Base-by-base conservation (phyloP, 2,113 vertebrate genomes). In the Cephalopholis sonnerati region DNA sequence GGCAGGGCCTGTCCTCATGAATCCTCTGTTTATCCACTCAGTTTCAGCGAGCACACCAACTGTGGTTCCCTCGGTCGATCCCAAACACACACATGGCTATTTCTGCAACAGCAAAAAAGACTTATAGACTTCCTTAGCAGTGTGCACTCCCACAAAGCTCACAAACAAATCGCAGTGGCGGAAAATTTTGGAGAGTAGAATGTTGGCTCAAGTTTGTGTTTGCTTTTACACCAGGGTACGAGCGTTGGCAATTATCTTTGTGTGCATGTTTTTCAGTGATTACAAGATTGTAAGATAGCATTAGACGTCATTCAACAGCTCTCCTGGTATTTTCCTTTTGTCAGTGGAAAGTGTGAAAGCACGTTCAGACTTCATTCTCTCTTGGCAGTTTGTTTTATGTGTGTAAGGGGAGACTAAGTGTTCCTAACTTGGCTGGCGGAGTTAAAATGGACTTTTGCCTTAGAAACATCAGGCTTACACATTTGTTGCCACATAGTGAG, bases 1-100 rank as follows among this genome's bases (percentile, higher is more conserved):
- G 92, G 89, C 50, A 22, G 76, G 63, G 81, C 63, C 70, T 73
- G 88, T 88, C 90, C 86, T 87, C 92, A 90, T 91, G 86, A 93
- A 86, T 91, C 78, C 73, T 64, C 73, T 88, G 81, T 93, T 92
- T 86, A 89, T 82, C 84, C 90, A 66, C 69, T 88, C 74, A 68
- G 82, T 75, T n/a, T 80, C 27, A 24, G 58, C 24, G 36, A 71
- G 51, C 66, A 48, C 78, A 77, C 69, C 20, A 63, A 68, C 82
- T 84, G 74, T 79, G 86, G 82, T 83, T 88, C 70, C 24, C 76
- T 83, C 32, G 29, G 72, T 71, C 32, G 55, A 46, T 82, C 73
- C 67, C 68, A 79, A 75, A 83, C 84, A 89, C 61, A 65, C 83
- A 88, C 74, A 72, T 84, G 46, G 68, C 79, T 84, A 77, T 87